Conservation (phyloP, 1,140 invertebrate genomes). For the Drosophila pectinifera region DNA sequence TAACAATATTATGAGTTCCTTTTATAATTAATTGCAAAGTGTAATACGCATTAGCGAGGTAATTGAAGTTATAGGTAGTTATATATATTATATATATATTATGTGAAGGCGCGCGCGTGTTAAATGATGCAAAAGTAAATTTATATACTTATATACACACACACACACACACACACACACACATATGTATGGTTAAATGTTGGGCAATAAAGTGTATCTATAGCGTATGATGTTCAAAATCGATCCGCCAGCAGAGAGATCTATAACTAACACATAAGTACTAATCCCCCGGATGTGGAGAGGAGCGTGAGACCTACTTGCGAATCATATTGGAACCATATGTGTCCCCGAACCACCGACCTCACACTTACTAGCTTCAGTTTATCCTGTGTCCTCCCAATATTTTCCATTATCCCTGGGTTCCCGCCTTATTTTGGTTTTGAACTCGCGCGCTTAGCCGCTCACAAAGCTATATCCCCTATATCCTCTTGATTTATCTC, state of each 20-base stretch:
- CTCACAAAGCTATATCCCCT: conserved; percentile 27
- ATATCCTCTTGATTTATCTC: conserved; percentile 41
- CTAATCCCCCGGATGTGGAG: conserved; percentile 16
- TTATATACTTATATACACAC: conserved; percentile 54
- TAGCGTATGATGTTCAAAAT: conserved; percentile 57
- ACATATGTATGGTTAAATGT: conserved; percentile 72
- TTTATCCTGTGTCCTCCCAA: background rate
- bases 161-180: no score
- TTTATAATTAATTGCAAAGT: conserved; percentile 57
- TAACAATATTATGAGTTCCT: conserved; percentile 75
- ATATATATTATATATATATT: conserved; percentile 47
- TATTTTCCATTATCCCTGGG: conserved; percentile 1
- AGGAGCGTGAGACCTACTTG: conserved; percentile 32
- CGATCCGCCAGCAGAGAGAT: conserved; percentile 49
- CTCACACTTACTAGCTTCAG: conserved; percentile 42
- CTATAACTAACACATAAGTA: conserved; percentile 32
- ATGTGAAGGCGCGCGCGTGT: conserved; percentile 34
- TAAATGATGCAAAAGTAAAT: conserved; percentile 52
- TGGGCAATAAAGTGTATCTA: conserved; percentile 75
- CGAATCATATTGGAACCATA: conserved; percentile 19
- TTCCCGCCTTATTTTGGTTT: conserved; percentile 18
- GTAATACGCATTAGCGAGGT: conserved; percentile 66
- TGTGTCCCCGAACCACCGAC: conserved; percentile 4
- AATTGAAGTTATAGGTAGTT: conserved; percentile 66
- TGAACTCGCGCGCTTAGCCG: conserved; percentile 34